Conservation (phyloP, 2,797 vertebrate genomes). For the Onychomys torridus region DNA sequence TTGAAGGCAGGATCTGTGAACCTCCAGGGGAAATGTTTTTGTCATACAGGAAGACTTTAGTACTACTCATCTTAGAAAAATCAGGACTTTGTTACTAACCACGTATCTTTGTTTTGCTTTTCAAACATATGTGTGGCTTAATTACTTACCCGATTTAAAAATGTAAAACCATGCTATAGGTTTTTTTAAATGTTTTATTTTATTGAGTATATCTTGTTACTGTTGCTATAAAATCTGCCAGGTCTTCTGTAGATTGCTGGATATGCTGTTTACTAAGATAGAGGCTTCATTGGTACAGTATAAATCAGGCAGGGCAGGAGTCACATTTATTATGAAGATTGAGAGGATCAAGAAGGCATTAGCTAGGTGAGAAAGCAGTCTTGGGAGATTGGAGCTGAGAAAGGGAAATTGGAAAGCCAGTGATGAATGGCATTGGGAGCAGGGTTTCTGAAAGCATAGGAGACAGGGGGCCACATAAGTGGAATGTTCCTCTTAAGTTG, state of each 20-base stretch:
- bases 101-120: neutral
- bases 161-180: neutral
- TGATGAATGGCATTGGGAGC: neutral
- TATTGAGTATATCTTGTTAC: neutral
- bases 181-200: neutral
- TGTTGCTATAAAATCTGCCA: neutral
- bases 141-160: neutral
- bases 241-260: neutral
- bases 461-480: neutral
- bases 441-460: neutral
- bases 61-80: slow-evolving; percentile 6
- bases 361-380: neutral
- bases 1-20: neutral
- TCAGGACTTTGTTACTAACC: neutral
- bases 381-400: neutral
- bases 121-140: neutral
- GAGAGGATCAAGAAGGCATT: neutral
- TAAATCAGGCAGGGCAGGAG: neutral
- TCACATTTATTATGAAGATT: neutral
- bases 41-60: neutral
- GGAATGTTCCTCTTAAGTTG: neutral
- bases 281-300: neutral
- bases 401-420: neutral
- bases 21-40: neutral
- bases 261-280: neutral